Conservation (phyloP, 2,888 invertebrate species). For the Phlogophora meticulosa region DNA sequence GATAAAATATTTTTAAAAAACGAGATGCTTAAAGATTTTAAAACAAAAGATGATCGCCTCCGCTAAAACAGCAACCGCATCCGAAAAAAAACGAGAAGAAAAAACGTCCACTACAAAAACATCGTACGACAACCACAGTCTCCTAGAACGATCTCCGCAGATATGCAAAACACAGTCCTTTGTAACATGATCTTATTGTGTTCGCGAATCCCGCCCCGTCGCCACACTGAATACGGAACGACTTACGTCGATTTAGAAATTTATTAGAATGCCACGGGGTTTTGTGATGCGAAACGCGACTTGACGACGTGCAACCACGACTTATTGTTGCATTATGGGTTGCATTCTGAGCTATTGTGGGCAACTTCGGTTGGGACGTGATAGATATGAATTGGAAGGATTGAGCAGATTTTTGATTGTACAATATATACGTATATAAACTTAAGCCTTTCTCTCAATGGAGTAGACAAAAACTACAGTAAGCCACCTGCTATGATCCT, state of each 20-base stretch:
- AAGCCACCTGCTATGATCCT: no score
- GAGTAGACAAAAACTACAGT: no score
- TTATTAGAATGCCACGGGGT: constrained; percentile 84
- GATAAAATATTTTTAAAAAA: no score
- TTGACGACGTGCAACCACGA: constrained; percentile 71
- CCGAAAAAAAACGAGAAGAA: constrained; percentile 69
- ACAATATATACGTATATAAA: no score
- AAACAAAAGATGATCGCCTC: no score
- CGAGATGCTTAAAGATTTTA: no score
- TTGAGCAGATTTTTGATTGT: constrained; percentile 14
- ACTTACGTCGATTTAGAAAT: constrained; percentile 89
- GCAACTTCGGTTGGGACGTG: constrained; percentile 37
- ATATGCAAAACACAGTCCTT: constrained; percentile 88
- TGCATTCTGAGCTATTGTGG: constrained; percentile 75
- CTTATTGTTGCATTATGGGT: constrained; percentile 81
- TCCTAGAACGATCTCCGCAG: constrained; percentile 79
- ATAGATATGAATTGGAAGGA: constrained; percentile 38
- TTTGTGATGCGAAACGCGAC: constrained; percentile 84
- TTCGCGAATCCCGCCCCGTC: constrained; percentile 78
- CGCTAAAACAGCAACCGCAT: constrained; percentile 69
- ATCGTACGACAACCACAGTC: constrained; percentile 78
- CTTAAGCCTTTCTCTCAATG: no score
- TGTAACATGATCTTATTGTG: constrained; percentile 90
- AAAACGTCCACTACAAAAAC: constrained; percentile 74
- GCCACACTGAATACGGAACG: constrained; percentile 86